These are phyloP conservation scores for Agapornis canus DNA, from an alignment of 2,797 vertebrate genomes.

Conservation along the genomic window DNA sequence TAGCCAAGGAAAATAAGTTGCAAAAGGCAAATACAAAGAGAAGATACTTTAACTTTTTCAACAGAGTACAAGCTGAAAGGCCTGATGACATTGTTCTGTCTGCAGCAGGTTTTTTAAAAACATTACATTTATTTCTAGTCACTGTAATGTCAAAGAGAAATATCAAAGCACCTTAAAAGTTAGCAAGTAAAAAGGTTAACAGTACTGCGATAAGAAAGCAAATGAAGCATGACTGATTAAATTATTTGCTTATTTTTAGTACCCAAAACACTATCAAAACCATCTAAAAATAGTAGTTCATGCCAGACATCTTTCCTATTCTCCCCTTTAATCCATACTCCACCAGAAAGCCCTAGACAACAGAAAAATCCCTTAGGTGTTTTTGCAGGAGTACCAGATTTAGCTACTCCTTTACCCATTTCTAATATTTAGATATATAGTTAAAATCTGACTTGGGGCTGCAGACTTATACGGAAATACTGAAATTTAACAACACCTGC, in stretches of 20 bases:
- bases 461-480: neutral
- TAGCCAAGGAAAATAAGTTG: conserved; percentile 49
- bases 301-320: neutral
- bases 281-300: neutral
- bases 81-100: neutral
- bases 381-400: neutral
- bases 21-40: conserved; percentile 11
- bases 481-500: neutral
- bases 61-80: conserved; percentile 11
- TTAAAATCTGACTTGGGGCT: neutral
- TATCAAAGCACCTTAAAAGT: conserved; percentile 32
- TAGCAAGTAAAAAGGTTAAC: conserved; percentile 45
- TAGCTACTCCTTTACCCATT: neutral
- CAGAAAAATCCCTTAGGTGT: neutral
- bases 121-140: neutral
- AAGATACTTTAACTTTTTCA: conserved; percentile 14
- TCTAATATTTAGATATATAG: neutral
- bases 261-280: neutral
- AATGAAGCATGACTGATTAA: neutral
- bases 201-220: neutral
- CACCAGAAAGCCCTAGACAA: neutral
- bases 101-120: neutral
- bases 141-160: conserved; percentile 40
- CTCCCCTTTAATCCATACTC: neutral
- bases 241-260: neutral